Evolutionary conservation across 2,888 invertebrate genomes (phyloP), one percentile per base, ranked within the genome.

Genomic region (Podabrus alpinus): DNA sequence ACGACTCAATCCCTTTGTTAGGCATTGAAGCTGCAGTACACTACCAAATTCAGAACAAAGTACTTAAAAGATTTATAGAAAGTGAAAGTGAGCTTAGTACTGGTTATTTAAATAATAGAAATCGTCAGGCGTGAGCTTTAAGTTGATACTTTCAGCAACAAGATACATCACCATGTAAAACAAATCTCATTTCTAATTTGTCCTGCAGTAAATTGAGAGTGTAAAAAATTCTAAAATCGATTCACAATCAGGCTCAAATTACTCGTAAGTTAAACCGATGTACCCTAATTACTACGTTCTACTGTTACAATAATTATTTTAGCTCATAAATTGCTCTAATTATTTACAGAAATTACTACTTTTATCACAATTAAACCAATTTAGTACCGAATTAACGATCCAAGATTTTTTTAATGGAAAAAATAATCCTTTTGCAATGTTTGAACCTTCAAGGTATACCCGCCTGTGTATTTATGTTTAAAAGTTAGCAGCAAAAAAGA

Each of bases 1-100:
- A 66, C 71, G 66, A 66, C 60, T 71, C 66, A 66, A 71, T 71
- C 71, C 71, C 71, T 71, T 71, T 71, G 71, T 71, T 71, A 71
- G 71, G 71, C 24, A 66, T 71, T 71, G 66, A 71, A 71, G 66
- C 71, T 67, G 71, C 71, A 71, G 59, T 71, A 71, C 71, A 66
- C 71, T 71, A 61, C 60, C 64, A 71, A 71, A 66, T 71, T 71
- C 71, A 24, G 71, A 45, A 59, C 66, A 67, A 71, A 66, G 66
- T 71, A 66, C 71, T 59, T 71, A 71, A 71, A 71, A 71, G 67
- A 67, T 66, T 71, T 71, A 71, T 71, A 71, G 71, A 66, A 66
- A 67, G 66, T 66, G 71, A 71, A 71, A 66, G 71, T 71, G 66
- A 71, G 67, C 71, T 71, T 67, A 64, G 62, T 64, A 16, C 60